phyloP scores from a whole-genome alignment of 30 jellyfish, hydroid and myxozoan genomes.

The Hydra vulgaris region DNA sequence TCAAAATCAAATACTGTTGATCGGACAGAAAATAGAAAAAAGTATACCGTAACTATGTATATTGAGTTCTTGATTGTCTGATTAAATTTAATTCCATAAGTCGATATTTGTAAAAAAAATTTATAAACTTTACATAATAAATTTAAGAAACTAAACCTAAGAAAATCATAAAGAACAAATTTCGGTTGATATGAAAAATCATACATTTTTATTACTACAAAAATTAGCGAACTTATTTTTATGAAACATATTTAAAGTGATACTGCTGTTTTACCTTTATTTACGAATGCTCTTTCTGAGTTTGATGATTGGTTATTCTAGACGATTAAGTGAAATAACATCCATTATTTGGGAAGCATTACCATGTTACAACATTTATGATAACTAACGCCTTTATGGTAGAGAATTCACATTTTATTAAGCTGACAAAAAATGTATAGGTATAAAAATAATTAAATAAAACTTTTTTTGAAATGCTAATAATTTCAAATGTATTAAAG shows the following conservation, averaged over 20 bases:
- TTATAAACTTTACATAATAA: not conserved
- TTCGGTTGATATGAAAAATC: not conserved
- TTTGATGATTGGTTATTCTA: not conserved
- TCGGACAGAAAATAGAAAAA: not conserved
- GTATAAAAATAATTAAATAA: not conserved
- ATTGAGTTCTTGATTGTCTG: not conserved
- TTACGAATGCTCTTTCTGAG: not conserved
- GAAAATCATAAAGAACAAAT: not conserved
- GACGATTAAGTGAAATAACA: not conserved
- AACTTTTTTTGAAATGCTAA: not conserved
- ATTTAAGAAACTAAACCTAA: not conserved
- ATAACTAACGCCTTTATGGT: not conserved
- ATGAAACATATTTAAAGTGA: not conserved
- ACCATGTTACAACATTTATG: not conserved
- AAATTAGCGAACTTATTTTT: not conserved
- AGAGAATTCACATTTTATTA: not conserved
- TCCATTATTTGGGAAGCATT: not conserved
- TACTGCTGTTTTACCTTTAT: not conserved
- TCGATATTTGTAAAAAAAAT: not conserved
- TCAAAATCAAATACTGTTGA: not conserved
- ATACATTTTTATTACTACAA: not conserved
- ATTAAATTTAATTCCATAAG: not conserved
- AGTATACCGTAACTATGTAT: not conserved
- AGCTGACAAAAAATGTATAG: not conserved
- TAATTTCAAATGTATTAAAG: not conserved